Conservation (phyloP, 2,113 vertebrate genomes). For the Aleadryas rufinucha region DNA sequence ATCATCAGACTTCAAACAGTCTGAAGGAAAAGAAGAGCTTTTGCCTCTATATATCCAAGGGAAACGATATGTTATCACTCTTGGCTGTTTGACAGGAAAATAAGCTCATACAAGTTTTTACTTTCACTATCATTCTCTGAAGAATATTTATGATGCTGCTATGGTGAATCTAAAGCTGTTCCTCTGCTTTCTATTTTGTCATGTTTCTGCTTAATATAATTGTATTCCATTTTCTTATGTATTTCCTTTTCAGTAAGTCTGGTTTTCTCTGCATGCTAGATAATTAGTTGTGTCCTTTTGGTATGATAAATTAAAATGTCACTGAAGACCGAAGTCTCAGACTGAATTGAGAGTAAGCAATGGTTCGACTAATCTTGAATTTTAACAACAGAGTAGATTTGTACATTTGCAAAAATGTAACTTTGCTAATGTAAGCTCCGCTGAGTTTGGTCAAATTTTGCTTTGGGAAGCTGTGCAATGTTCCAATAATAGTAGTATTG, state of each 20-base stretch:
- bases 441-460: neutral
- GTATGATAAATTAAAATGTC: constrained; percentile 2
- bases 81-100: neutral
- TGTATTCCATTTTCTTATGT: neutral
- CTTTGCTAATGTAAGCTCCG: neutral
- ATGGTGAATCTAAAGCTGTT: neutral
- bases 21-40: neutral
- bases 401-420: neutral
- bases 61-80: neutral
- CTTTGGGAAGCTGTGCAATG: neutral
- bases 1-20: neutral
- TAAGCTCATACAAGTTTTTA: neutral
- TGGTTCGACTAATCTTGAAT: neutral
- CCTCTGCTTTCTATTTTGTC: neutral
- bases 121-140: neutral
- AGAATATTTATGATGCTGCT: neutral
- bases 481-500: neutral
- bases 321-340: neutral
- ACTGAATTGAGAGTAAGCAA: neutral
- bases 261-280: neutral
- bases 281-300: neutral
- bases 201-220: neutral
- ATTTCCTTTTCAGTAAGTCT: neutral
- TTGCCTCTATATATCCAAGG: neutral
- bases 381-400: neutral